These are phyloP conservation scores for Oreochromis tanganicae DNA, from an alignment of 2,113 vertebrate species.

Conservation along the genomic window DNA sequence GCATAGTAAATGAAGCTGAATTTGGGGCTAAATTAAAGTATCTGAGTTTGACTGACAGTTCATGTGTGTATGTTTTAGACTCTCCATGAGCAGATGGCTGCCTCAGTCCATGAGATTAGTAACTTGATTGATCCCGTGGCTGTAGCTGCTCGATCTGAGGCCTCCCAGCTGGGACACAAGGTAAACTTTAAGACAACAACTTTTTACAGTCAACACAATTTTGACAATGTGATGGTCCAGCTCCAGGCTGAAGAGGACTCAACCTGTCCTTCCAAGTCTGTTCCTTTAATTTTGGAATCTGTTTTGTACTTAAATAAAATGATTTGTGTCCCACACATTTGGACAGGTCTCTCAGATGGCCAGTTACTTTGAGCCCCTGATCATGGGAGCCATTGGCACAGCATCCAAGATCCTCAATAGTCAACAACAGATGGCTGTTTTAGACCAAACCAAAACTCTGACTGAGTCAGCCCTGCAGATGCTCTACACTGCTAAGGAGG, in stretches of 20 bases:
- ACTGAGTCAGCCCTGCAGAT: slow-evolving; percentile 93
- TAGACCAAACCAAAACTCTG: slow-evolving; percentile 96
- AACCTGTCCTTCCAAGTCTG: background rate
- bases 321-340: background rate
- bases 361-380: slow-evolving; percentile 95
- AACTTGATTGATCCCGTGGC: slow-evolving; percentile 92
- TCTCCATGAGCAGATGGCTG: slow-evolving; percentile 95
- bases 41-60: background rate
- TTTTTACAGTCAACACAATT: background rate
- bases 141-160: slow-evolving; percentile 84
- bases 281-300: background rate
- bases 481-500: slow-evolving; percentile 95
- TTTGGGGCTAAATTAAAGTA: background rate
- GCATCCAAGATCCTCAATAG: slow-evolving; percentile 94
- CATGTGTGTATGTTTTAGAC: slow-evolving; percentile 68
- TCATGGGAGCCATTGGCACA: slow-evolving; percentile 85
- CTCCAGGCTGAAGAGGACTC: background rate
- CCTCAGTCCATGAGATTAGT: slow-evolving; percentile 94
- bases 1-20: background rate
- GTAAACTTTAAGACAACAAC: slow-evolving; percentile 58
- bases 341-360: slow-evolving; percentile 94
- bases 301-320: background rate
- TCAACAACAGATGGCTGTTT: slow-evolving; percentile 97
- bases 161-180: slow-evolving; percentile 96
- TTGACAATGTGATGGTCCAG: background rate